A percentile compares a stretch with the other conserved stretches of the same genome.
phyloP scores from a whole-genome alignment of 2,113 vertebrate species.

The Elanus axillaris region DNA sequence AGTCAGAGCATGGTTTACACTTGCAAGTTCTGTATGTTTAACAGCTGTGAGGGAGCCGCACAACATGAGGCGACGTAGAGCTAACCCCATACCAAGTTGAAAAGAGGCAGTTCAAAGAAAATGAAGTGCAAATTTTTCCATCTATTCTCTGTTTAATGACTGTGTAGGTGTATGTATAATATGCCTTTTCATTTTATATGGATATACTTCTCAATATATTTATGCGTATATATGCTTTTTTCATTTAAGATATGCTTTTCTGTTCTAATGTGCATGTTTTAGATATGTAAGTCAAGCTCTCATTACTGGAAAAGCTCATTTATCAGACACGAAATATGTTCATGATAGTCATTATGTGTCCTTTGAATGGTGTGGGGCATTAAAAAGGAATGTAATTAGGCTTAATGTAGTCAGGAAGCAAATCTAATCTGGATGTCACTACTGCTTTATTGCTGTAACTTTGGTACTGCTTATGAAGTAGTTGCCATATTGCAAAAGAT shows the following conservation, averaged over 20 bases:
- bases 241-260: background rate
- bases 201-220: background rate
- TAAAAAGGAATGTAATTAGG: slow-evolving; percentile 49
- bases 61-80: background rate
- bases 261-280: slow-evolving; percentile 4
- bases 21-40: background rate
- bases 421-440: slow-evolving; percentile 42
- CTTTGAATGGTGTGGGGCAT: slow-evolving; percentile 27
- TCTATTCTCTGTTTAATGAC: background rate
- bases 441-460: slow-evolving; percentile 38
- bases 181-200: background rate
- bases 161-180: background rate
- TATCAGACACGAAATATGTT: slow-evolving; percentile 6
- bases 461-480: slow-evolving; percentile 19
- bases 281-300: slow-evolving; percentile 53
- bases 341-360: slow-evolving; percentile 6
- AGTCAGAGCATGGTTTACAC: background rate
- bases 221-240: background rate
- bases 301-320: slow-evolving; percentile 18
- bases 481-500: slow-evolving; percentile 21
- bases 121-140: background rate
- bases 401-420: slow-evolving; percentile 45
- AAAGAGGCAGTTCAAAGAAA: background rate
- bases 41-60: background rate
- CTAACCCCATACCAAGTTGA: background rate